A percentile compares a stretch with the other conserved stretches of the same genome.
Conservation (phyloP, 2,797 vertebrate species). For the Petrocephalus sullivani region DNA sequence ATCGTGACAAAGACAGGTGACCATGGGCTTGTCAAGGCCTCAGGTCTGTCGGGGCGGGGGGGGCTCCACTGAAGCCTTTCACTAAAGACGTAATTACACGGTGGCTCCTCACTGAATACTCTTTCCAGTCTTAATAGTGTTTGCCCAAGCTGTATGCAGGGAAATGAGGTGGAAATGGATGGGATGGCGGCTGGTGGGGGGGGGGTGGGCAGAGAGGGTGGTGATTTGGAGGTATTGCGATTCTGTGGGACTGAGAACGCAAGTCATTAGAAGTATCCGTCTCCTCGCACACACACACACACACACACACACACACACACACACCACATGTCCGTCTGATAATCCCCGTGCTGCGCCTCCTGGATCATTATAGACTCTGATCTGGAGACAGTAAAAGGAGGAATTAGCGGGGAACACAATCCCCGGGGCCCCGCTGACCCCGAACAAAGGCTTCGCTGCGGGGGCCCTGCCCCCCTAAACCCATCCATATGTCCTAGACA, state of each 20-base stretch:
- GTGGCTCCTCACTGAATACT: constrained; percentile 73
- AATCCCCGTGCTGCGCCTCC: constrained; percentile 61
- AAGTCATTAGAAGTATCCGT: constrained; percentile 52
- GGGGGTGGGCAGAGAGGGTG: background rate
- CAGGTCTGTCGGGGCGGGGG: constrained; percentile 18
- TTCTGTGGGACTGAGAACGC: constrained; percentile 30
- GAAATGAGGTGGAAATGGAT: constrained; percentile 82
- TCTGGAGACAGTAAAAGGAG: constrained; percentile 73
- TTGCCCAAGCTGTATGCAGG: constrained; percentile 78
- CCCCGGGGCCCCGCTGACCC: constrained; percentile 71
- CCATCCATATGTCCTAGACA: constrained; percentile 69
- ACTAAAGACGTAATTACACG: constrained; percentile 78
- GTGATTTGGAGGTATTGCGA: constrained; percentile 45
- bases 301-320: constrained; percentile 31
- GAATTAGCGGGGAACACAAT: constrained; percentile 84
- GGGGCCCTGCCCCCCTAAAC: constrained; percentile 65
- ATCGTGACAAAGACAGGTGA: background rate
- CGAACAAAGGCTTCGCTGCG: constrained; percentile 73
- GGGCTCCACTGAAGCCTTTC: constrained; percentile 45
- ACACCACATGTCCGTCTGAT: constrained; percentile 53
- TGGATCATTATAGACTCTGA: constrained; percentile 75
- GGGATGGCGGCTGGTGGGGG: background rate
- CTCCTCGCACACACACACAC: constrained; percentile 32
- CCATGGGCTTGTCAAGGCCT: background rate
- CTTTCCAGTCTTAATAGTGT: constrained; percentile 83